Base-by-base conservation (phyloP, 2,888 invertebrate genomes). In the Papilio demoleus region DNA sequence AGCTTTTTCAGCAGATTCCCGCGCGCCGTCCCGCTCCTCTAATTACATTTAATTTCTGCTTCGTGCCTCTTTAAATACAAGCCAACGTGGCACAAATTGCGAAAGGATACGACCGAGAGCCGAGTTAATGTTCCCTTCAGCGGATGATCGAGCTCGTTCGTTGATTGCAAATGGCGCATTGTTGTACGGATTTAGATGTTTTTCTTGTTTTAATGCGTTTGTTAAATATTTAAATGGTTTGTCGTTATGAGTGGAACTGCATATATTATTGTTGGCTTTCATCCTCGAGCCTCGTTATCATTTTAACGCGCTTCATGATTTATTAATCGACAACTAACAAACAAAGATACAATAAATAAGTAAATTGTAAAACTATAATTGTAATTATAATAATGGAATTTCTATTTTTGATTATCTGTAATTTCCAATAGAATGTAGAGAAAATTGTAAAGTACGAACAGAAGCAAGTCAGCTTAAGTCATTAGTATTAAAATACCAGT, bases 1-100 rank as follows among this genome's bases (percentile, higher is more conserved):
- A 70, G 75, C 79, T 90, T 91, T 90, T 88, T 87, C 80, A 76
- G 76, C 79, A 83, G 84, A 90, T 90, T 84, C 88, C 83, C 77
- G 77, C 83, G 81, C 87, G 85, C 88, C 85, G 87, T 82, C 83
- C 83, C 85, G 82, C 84, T 79, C 85, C 78, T 84, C 86, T 91
- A 90, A 90, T 90, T 90, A 85, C 84, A 83, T 84, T 88, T 90
- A 90, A 91, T 91, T 90, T 86, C 79, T 85, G 75, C 85, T 85
- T 84, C 88, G 86, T 88, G 88, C 87, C 82, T 88, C 83, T 83
- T 88, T 90, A 88, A 90, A 90, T 88, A 87, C 85, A 76, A 75
- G 75, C 76, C 77, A 70, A 34, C 59, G 38, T 58, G 40, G 58
- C 67, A 64, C 64, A 67, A 70, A 67, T 68, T 70, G 66, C 66